These are phyloP conservation scores for Porites cylindrica DNA, from an alignment of 92 coral and sea anemone species.

Conservation along the genomic window DNA sequence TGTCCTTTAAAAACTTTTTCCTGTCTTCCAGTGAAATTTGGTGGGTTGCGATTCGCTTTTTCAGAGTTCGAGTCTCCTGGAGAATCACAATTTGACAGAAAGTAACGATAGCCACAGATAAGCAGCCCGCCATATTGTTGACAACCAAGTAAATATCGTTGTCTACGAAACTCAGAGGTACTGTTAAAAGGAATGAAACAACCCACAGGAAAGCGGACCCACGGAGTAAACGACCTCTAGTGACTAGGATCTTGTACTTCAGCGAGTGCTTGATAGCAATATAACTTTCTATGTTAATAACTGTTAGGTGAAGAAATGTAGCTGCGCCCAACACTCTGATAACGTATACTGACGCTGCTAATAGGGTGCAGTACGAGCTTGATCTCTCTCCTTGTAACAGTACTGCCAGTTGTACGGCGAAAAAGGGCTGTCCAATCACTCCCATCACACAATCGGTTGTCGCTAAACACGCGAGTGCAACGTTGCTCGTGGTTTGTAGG, in stretches of 20 bases:
- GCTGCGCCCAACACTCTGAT: background rate
- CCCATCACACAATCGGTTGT: background rate
- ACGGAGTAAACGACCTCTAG: background rate
- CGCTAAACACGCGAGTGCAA: conserved; percentile 2
- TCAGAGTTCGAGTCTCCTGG: no score
- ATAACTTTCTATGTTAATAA: background rate
- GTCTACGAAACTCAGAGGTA: background rate
- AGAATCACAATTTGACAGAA: no score
- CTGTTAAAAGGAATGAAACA: background rate
- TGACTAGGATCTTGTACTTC: background rate
- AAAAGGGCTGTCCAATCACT: background rate
- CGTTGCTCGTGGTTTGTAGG: background rate
- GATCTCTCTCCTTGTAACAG: background rate
- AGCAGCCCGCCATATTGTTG: background rate
- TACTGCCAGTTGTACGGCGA: background rate
- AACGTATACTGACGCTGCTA: background rate
- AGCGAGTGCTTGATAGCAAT: background rate
- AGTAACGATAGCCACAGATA: no score
- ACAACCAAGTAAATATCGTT: background rate
- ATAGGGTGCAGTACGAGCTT: background rate
- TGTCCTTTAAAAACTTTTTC: no score
- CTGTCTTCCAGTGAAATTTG: no score
- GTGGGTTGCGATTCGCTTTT: no score
- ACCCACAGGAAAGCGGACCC: background rate
- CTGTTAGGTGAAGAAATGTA: background rate